These are phyloP conservation scores for Adineta ricciae DNA, from an alignment of 2,888 invertebrate genomes.

Conservation along the genomic window DNA sequence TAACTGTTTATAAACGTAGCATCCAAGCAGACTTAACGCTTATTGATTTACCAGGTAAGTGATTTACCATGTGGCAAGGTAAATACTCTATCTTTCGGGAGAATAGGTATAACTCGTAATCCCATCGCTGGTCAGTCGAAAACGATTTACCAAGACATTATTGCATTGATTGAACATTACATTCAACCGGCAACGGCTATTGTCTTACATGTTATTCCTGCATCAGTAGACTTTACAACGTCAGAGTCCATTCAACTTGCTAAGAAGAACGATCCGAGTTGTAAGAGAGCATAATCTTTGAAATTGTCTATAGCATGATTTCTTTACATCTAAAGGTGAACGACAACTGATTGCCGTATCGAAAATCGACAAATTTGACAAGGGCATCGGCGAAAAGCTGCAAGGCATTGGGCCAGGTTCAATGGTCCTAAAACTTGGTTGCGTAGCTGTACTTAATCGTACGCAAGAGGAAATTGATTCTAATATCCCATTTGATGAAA, in stretches of 20 bases:
- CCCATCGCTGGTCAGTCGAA: neutral
- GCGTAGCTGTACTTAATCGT: neutral
- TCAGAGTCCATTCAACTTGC: too few species aligned
- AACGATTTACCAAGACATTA: neutral
- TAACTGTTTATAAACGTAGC: neutral
- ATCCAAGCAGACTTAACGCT: constrained; percentile 1
- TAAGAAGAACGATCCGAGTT: too few species aligned
- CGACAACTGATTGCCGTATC: neutral
- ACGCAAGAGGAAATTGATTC: neutral
- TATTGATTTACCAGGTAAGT: constrained; percentile 3
- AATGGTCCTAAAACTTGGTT: neutral
- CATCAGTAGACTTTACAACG: too few species aligned
- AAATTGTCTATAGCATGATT: too few species aligned
- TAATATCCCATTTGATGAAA: neutral
- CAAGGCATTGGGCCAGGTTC: neutral
- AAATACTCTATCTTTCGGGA: neutral
- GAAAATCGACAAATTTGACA: neutral
- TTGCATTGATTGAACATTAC: neutral
- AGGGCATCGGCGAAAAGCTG: neutral
- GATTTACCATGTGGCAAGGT: neutral
- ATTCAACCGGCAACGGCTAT: neutral
- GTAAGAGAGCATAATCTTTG: too few species aligned
- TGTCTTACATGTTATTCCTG: too few species aligned
- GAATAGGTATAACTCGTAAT: neutral
- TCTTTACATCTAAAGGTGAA: too few species aligned